These are phyloP conservation scores for Hypomesus transpacificus DNA, from an alignment of 2,113 vertebrate species.

Conservation along the genomic window DNA sequence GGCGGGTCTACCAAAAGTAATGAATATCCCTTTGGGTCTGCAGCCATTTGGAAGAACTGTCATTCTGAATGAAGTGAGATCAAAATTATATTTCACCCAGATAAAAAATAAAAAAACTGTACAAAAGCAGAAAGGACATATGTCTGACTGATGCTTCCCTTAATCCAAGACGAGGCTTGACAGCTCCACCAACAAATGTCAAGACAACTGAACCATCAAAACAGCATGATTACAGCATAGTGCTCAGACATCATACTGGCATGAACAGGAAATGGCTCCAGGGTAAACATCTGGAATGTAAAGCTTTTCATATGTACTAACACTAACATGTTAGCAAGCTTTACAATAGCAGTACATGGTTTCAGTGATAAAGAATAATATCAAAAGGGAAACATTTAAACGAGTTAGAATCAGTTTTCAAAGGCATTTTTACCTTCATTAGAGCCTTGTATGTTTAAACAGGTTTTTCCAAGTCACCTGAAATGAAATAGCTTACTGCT, in stretches of 20 bases:
- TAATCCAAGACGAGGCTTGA: slow-evolving; percentile 72
- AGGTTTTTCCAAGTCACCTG: too few species aligned
- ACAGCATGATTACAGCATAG: slow-evolving; percentile 53
- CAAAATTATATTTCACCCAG: slow-evolving; percentile 75
- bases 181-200: slow-evolving; percentile 65
- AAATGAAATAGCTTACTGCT: too few species aligned
- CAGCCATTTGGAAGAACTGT: slow-evolving; percentile 75
- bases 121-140: slow-evolving; percentile 73
- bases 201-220: slow-evolving; percentile 59
- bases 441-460: too few species aligned
- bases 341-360: too few species aligned
- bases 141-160: slow-evolving; percentile 69
- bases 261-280: too few species aligned
- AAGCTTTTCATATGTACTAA: too few species aligned
- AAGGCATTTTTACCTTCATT: too few species aligned
- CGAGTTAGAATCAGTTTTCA: too few species aligned
- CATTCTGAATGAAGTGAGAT: slow-evolving; percentile 76
- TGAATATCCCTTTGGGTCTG: slow-evolving; percentile 75
- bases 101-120: slow-evolving; percentile 64
- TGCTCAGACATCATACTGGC: background rate
- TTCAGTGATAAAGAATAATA: too few species aligned
- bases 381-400: too few species aligned
- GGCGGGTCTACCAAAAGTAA: slow-evolving; percentile 74
- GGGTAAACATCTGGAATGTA: too few species aligned
- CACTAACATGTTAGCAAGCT: too few species aligned